These are phyloP conservation scores for Dicerorhinus sumatrensis DNA, from an alignment of 2,113 vertebrate genomes.

Conservation along the genomic window DNA sequence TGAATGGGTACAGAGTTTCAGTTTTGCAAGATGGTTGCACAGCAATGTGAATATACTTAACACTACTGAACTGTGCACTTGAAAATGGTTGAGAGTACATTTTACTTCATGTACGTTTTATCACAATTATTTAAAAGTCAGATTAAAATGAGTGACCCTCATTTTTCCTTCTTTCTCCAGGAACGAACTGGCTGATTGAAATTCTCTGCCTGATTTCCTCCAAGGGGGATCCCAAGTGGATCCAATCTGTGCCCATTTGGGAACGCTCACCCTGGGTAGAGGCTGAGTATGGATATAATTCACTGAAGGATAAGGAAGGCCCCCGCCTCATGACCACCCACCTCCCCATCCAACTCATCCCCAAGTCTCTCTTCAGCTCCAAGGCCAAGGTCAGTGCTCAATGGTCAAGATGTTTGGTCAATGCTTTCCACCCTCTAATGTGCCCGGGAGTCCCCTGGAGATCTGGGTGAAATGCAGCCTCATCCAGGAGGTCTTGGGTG, in stretches of 20 bases:
- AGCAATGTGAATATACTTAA: accelerated
- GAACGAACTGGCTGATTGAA: constrained; percentile 89
- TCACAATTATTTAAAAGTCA: neutral
- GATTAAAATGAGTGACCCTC: neutral
- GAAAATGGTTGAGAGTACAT: no score
- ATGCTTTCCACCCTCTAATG: neutral
- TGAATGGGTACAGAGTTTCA: neutral
- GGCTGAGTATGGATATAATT: accelerated
- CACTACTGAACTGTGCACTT: no score
- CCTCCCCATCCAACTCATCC: constrained; percentile 83
- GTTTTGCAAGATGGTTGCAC: neutral
- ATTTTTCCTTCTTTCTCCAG: neutral
- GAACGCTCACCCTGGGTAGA: constrained; percentile 87
- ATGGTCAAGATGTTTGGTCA: neutral
- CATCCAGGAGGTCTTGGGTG: no score
- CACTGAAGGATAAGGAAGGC: accelerated
- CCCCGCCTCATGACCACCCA: constrained; percentile 85
- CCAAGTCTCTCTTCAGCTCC: constrained; percentile 83
- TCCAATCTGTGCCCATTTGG: constrained; percentile 86
- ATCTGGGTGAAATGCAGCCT: neutral
- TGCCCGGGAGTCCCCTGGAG: neutral
- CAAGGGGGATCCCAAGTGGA: constrained; percentile 85
- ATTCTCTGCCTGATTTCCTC: constrained; percentile 87
- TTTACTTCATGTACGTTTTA: neutral
- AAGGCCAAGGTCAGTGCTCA: constrained; percentile 83